Conservation (phyloP, 2,113 vertebrate species). For the Elachura formosa region DNA sequence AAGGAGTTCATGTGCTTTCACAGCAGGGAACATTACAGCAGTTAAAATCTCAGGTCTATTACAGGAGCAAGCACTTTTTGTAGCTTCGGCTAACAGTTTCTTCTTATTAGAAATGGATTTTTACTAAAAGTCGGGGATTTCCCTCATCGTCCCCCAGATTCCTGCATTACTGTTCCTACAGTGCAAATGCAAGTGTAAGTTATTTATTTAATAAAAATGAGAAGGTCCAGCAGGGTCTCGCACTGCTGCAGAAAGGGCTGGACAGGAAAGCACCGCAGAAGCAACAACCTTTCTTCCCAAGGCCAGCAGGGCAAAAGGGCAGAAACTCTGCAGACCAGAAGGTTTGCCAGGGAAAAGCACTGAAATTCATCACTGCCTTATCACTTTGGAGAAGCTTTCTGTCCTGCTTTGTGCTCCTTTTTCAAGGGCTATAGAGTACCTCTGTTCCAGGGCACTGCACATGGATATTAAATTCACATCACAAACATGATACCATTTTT, state of each 20-base stretch:
- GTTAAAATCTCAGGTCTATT: not conserved
- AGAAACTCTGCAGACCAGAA: not conserved
- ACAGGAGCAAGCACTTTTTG: not conserved
- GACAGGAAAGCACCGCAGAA: not conserved
- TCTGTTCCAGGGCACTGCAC: slow-evolving; percentile 33
- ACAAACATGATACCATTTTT: slow-evolving; percentile 28
- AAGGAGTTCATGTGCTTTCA: not conserved
- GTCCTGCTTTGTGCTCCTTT: not conserved
- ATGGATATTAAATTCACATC: slow-evolving; percentile 36
- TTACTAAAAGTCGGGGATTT: not conserved
- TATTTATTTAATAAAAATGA: not conserved
- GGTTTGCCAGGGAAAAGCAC: not conserved
- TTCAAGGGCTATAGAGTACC: slow-evolving; percentile 29
- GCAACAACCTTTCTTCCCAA: not conserved
- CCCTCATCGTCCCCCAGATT: not conserved
- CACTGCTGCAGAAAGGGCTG: not conserved
- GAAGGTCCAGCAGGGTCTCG: not conserved
- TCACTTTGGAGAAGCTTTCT: not conserved
- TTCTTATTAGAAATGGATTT: not conserved
- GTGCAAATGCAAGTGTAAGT: not conserved
- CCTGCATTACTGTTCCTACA: not conserved
- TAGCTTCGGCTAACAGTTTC: not conserved
- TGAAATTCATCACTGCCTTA: not conserved
- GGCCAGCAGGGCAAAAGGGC: fast-evolving
- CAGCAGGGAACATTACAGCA: not conserved